Base-by-base conservation (phyloP, 2,888 invertebrate species). In the Cataglyphis rosenhaueri region DNA sequence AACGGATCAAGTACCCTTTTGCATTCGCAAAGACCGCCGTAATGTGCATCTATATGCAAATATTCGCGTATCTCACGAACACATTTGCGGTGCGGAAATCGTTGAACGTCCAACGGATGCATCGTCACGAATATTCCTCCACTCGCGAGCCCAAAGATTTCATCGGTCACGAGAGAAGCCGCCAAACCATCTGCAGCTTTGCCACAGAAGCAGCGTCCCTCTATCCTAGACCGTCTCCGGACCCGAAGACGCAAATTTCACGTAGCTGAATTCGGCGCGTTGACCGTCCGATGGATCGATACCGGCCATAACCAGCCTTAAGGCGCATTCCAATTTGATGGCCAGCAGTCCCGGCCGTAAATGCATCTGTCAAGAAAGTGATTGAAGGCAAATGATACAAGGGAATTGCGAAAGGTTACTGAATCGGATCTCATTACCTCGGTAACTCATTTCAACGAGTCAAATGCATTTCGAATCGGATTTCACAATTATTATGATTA, bases 291-390 rank as follows among this genome's bases (percentile, higher is more conserved):
- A 87, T 75, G 84, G 85, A 89, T 89, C 89, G 89, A 89, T 84
- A 88, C 66, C 29, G 29, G 82, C 70, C 65, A 88, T 85, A 90
- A 87, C 82, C 89, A 88, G 91, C 93, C 92, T 90, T 89, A 89
- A 92, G 93, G 92, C 89, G 89, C 91, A 93, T 93, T 93, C 94
- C 93, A 87, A 84, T 90, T 92, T 91, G 92, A 92, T 92, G 92
- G 91, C 89, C 85, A 81, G 90, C 87, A 87, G 91, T 89, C 88
- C 90, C 86, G 86, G 86, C 88, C 91, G 92, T 91, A 93, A 94
- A 93, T 93, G 93, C 92, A 92, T 93, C 94, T 94, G 94, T 94
- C 94, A 93, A 92, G 93, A 92, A 88, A 92, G 92, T 93, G 93
- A 94, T 94, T 93, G 94, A 94, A 94, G 92, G 93, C 92, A 91